Base-by-base conservation (phyloP, 2,888 invertebrate species). In the Tetanocera ferruginea region DNA sequence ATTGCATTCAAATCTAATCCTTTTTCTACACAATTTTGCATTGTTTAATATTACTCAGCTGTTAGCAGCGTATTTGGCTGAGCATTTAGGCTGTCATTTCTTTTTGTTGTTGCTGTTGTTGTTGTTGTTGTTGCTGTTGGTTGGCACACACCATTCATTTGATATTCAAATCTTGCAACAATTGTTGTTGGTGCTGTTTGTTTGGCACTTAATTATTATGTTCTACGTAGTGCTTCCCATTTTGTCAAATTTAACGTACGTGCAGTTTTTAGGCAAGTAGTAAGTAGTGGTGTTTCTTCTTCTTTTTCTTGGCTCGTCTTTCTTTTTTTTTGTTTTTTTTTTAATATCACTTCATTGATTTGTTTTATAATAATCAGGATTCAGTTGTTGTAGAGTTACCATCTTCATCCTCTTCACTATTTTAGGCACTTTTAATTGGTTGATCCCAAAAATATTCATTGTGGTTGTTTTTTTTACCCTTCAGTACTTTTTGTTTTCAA, bases 1-100 rank as follows among this genome's bases (percentile, higher is more conserved):
- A 86, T 86, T 86, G 86, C 86, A 85, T 86, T 86, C 83, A 86
- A 83, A 81, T 81, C 83, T 84, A 85, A 85, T 85, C 85, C 85
- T 84, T 84, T 84, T 79, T 69, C 28, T 34, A 25, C 60, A 37
- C 17, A 17, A 5, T 51, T 19, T 43, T 25, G 19, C 11, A n/a
- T 69, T 49, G n/a, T 19, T 19, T 14, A 23, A 14, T 69, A 11
- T 4, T 1, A 3, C 28, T 49, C 60, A n/a, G 43, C 73, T 25
- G 25, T n/a, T 64, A 9, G 17, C n/a, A 31, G 9, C 64, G 28
- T 19, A 23, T 57, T 28, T 60, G 60, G 31, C 17, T 31, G 17
- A 31, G 28, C 2, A 14, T 64, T 31, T 49, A 17, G 23, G 34
- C 23, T 28, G 23, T 28, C 14, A 37, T 5, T 14, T 62, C 11